Conservation (phyloP, 2,888 invertebrate genomes). For the Nowickia ferox region DNA sequence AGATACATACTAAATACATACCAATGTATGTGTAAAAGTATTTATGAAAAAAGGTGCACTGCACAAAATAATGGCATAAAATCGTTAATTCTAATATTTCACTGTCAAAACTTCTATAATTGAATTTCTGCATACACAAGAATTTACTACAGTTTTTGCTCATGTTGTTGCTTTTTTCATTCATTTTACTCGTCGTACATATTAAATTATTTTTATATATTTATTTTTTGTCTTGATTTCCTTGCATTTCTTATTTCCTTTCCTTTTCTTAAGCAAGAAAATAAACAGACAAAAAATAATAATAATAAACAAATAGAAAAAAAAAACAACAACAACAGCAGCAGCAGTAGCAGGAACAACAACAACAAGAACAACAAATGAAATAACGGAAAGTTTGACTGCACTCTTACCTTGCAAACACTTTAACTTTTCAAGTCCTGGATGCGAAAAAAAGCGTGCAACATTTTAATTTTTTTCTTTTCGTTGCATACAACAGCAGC, state of each 20-base stretch:
- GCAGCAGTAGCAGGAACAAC: background rate
- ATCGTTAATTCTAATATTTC: slow-evolving; percentile 73
- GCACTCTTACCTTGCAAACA: slow-evolving; percentile 62
- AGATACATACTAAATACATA: background rate
- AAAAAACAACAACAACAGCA: slow-evolving; percentile 22
- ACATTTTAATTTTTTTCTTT: slow-evolving; percentile 10
- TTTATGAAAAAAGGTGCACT: slow-evolving; percentile 62
- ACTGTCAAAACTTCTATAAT: slow-evolving; percentile 75
- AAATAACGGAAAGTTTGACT: slow-evolving; percentile 40
- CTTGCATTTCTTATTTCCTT: slow-evolving; percentile 57
- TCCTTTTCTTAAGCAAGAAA: slow-evolving; percentile 42
- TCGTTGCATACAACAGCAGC: slow-evolving; percentile 18
- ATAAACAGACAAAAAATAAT: slow-evolving; percentile 11
- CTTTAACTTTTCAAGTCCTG: slow-evolving; percentile 66
- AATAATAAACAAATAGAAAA: slow-evolving; percentile 9
- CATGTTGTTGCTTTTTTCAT: slow-evolving; percentile 7
- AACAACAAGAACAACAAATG: slow-evolving; percentile 28
- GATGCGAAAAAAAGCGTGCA: slow-evolving; percentile 17
- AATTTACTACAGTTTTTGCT: slow-evolving; percentile 57
- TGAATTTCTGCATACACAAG: slow-evolving; percentile 72
- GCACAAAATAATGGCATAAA: slow-evolving; percentile 71
- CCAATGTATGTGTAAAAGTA: background rate
- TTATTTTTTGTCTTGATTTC: slow-evolving; percentile 44
- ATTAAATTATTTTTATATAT: slow-evolving; percentile 44
- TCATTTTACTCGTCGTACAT: background rate